These are phyloP conservation scores for Hippocampus comes DNA, from an alignment of 2,113 vertebrate genomes.

Conservation along the genomic window DNA sequence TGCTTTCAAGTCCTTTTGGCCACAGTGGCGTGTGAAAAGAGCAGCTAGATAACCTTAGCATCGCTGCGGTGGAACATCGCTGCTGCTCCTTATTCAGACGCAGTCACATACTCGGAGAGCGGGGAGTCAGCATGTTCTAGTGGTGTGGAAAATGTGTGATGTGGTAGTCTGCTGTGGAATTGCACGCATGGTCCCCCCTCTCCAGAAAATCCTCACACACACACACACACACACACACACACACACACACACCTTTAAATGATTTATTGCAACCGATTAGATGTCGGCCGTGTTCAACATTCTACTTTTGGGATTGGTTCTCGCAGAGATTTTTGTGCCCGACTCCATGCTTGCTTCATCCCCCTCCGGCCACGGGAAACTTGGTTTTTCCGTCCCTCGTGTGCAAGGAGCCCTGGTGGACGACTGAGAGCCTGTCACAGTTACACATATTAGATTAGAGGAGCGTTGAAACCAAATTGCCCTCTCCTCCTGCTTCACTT, in stretches of 20 bases:
- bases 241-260: conserved; percentile 40
- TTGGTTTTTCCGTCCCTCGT: conserved; percentile 64
- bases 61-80: conserved; percentile 41
- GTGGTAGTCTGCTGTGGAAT: conserved; percentile 48
- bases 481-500: conserved; percentile 47
- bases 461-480: conserved; percentile 66
- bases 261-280: conserved; percentile 55
- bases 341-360: conserved; percentile 44
- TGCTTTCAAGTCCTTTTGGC: conserved; percentile 35
- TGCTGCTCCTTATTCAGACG: conserved; percentile 16
- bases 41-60: conserved; percentile 54
- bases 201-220: conserved; percentile 25
- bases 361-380: conserved; percentile 55
- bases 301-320: conserved; percentile 64
- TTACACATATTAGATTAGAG: conserved; percentile 76
- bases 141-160: conserved; percentile 55
- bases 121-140: conserved; percentile 56
- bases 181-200: conserved; percentile 33
- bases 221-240: conserved; percentile 25
- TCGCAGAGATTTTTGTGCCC: conserved; percentile 57
- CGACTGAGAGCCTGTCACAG: conserved; percentile 73
- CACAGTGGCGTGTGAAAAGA: conserved; percentile 58
- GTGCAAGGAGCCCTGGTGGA: conserved; percentile 61
- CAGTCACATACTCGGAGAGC: conserved; percentile 5
- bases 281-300: conserved; percentile 68